Evolutionary conservation across 2,797 vertebrate species (phyloP).

Genomic region (Poliocrania exsul): DNA sequence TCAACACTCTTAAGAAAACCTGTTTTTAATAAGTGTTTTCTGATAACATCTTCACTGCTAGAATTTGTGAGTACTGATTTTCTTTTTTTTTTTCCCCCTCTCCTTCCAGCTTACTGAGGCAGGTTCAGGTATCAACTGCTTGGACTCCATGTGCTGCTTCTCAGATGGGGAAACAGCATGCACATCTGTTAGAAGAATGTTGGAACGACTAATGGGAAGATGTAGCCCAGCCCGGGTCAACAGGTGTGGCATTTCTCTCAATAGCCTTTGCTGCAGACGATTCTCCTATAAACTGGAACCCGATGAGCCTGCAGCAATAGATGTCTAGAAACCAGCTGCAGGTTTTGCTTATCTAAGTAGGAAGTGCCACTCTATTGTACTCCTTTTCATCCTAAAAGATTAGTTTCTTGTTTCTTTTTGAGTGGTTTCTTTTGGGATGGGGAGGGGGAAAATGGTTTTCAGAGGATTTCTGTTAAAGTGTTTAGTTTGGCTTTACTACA

Average conservation of each 20-base stretch:
- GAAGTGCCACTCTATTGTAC: constrained; percentile 19
- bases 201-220: constrained; percentile 90
- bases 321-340: constrained; percentile 59
- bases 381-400: constrained; percentile 35
- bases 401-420: constrained; percentile 38
- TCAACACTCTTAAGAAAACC: constrained; percentile 6
- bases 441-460: background rate
- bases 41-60: background rate
- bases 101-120: constrained; percentile 85
- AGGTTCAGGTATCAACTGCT: constrained; percentile 89
- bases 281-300: constrained; percentile 80
- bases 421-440: constrained; percentile 24
- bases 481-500: constrained; percentile 50
- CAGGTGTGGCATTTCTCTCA: constrained; percentile 85
- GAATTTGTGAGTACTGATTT: background rate
- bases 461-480: constrained; percentile 5
- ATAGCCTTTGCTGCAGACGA: constrained; percentile 82
- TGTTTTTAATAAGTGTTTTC: background rate
- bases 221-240: constrained; percentile 82
- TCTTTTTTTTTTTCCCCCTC: background rate
- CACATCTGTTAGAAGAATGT: constrained; percentile 87
- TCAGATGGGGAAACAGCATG: constrained; percentile 89
- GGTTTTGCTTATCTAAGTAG: constrained; percentile 46
- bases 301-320: constrained; percentile 72
- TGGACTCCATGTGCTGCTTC: constrained; percentile 99